A percentile compares a stretch with the other conserved stretches of the same genome.
Conservation (phyloP, 1,140 invertebrate species). For the Heliconius himera region DNA sequence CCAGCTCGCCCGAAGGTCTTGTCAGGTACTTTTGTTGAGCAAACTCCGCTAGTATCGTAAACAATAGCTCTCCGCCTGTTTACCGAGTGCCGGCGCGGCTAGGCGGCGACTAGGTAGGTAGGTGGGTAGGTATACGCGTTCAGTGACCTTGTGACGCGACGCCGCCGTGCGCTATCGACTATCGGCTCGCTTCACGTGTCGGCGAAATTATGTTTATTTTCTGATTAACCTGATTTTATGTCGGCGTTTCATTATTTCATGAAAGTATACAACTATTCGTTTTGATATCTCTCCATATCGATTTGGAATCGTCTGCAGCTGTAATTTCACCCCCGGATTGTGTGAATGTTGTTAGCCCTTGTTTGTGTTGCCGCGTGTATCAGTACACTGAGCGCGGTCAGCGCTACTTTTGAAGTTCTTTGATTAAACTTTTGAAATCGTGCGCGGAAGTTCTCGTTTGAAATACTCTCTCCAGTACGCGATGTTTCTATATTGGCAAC, state of each 20-base stretch:
- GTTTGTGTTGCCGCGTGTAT: slow-evolving; percentile 15
- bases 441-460: slow-evolving; percentile 22
- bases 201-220: slow-evolving; percentile 31
- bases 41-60: slow-evolving; percentile 49
- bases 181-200: slow-evolving; percentile 31
- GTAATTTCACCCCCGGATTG: background rate
- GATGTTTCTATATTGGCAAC: slow-evolving; percentile 29
- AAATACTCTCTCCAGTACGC: slow-evolving; percentile 25
- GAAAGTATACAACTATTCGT: background rate
- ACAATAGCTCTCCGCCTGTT: slow-evolving; percentile 44
- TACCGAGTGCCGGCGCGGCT: slow-evolving; percentile 20
- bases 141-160: slow-evolving; percentile 52
- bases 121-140: slow-evolving; percentile 42
- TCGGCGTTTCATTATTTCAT: slow-evolving; percentile 6
- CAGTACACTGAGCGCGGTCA: slow-evolving; percentile 19
- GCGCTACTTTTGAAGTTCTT: slow-evolving; percentile 26
- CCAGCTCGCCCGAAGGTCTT: slow-evolving; percentile 25
- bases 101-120: too few relatives aligned
- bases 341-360: background rate
- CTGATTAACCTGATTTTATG: slow-evolving; percentile 35
- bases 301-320: background rate
- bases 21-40: slow-evolving; percentile 49
- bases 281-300: background rate
- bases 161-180: slow-evolving; percentile 30
- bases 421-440: slow-evolving; percentile 31